These are phyloP conservation scores for Pararge aegeria DNA, from an alignment of 1,140 invertebrate genomes.

Conservation along the genomic window DNA sequence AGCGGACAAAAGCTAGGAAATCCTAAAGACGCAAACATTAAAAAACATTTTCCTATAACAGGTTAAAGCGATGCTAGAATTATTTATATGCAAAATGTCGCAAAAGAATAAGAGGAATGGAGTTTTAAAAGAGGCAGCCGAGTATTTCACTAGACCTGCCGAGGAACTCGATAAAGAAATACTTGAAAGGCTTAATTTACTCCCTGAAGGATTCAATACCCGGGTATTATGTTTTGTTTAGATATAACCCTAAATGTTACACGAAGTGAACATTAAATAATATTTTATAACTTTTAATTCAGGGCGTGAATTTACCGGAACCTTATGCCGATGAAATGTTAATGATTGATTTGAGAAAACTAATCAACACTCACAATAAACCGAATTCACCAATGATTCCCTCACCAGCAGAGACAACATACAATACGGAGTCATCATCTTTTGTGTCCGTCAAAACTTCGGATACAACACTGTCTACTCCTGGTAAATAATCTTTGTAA, in stretches of 20 bases:
- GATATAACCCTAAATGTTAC: no score
- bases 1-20: no score
- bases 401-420: conserved; percentile 23
- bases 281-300: conserved; percentile 5
- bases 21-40: no score
- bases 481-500: conserved; percentile 39
- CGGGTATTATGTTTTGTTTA: conserved; percentile 1
- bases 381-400: conserved; percentile 17
- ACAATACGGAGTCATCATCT: conserved; percentile 53
- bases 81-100: conserved; percentile 47
- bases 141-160: conserved; percentile 47
- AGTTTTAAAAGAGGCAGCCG: conserved; percentile 45
- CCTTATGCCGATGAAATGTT: conserved; percentile 41
- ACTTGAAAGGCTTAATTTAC: conserved; percentile 28
- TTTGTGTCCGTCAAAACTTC: conserved; percentile 61
- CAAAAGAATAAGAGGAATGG: conserved; percentile 43
- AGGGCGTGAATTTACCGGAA: conserved; percentile 25
- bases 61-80: conserved; percentile 50
- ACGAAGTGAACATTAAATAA: no score
- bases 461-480: conserved; percentile 59
- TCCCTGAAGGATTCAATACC: background rate
- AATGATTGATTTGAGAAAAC: conserved; percentile 39
- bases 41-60: conserved; percentile 14
- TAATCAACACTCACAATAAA: conserved; percentile 42
- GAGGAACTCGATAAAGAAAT: conserved; percentile 44